A percentile compares a stretch with the other conserved stretches of the same genome.
Conservation (phyloP, 1,140 invertebrate species). For the Varroa destructor region DNA sequence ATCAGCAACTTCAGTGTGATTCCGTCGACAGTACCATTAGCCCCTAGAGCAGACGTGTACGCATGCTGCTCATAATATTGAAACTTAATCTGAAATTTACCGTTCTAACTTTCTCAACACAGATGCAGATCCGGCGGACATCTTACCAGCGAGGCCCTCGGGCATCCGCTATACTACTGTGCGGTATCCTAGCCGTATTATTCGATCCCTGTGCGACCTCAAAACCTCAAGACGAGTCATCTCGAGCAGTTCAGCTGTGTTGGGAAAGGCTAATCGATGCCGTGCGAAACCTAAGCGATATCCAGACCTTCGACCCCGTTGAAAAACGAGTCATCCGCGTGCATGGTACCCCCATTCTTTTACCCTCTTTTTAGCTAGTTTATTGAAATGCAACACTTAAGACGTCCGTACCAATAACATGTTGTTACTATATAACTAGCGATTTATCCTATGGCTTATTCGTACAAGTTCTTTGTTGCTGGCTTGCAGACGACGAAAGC, state of each 20-base stretch:
- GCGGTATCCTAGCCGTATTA: too few species aligned
- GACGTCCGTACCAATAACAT: neutral
- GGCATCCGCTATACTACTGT: too few species aligned
- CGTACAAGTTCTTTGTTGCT: neutral
- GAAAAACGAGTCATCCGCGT: neutral
- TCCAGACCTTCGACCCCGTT: slow-evolving; percentile 3
- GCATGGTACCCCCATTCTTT: neutral
- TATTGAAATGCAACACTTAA: neutral
- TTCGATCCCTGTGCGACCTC: too few species aligned
- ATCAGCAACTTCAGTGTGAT: too few species aligned
- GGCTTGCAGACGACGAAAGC: neutral
- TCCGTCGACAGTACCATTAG: too few species aligned
- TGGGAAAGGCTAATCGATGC: slow-evolving; percentile 18
- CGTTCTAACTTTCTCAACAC: too few species aligned
- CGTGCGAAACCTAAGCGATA: slow-evolving; percentile 5
- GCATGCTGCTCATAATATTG: too few species aligned
- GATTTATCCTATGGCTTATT: neutral
- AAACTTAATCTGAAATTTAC: too few species aligned
- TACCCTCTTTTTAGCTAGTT: neutral
- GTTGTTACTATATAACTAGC: neutral
- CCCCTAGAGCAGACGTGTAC: too few species aligned
- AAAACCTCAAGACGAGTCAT: neutral
- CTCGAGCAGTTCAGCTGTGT: neutral
- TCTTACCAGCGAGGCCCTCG: too few species aligned
- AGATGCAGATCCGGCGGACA: too few species aligned